A percentile compares a stretch with the other conserved stretches of the same genome.
Evolutionary conservation across 2,888 invertebrate species (phyloP).

Genomic region (Harmothoe impar): DNA sequence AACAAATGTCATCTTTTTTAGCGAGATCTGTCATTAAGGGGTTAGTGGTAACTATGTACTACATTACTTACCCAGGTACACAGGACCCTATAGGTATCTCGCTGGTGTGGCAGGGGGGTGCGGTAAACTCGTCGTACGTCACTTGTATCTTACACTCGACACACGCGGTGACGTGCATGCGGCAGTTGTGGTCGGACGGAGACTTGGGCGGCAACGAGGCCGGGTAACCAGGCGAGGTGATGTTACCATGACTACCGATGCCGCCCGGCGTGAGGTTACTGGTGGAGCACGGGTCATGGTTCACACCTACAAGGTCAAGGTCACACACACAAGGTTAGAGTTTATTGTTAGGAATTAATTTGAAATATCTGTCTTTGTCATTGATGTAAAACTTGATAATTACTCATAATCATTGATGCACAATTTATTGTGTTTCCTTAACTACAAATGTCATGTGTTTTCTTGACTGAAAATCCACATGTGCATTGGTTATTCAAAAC

Average conservation of each 20-base stretch:
- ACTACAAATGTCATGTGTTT: no score
- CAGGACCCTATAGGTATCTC: conserved; percentile 67
- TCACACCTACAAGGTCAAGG: neutral
- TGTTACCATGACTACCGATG: conserved; percentile 74
- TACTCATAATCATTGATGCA: neutral
- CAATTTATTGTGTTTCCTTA: neutral
- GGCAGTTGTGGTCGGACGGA: conserved; percentile 74
- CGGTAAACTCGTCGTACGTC: conserved; percentile 73
- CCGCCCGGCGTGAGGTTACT: conserved; percentile 40
- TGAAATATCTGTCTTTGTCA: neutral
- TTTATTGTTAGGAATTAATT: neutral
- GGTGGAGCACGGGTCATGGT: conserved; percentile 44
- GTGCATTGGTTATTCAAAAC: neutral
- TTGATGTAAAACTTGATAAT: neutral
- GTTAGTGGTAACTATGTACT: no score
- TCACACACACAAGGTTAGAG: neutral
- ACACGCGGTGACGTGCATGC: conserved; percentile 76
- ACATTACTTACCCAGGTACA: conserved; percentile 66
- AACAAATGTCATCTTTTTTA: no score
- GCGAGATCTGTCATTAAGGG: no score
- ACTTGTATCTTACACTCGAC: conserved; percentile 77
- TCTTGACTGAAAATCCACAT: neutral
- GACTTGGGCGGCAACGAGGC: conserved; percentile 72
- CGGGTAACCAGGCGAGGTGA: conserved; percentile 74
- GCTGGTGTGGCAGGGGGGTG: conserved; percentile 72